These are phyloP conservation scores for Anorthoa munda DNA, from an alignment of 2,888 invertebrate genomes.

Conservation along the genomic window DNA sequence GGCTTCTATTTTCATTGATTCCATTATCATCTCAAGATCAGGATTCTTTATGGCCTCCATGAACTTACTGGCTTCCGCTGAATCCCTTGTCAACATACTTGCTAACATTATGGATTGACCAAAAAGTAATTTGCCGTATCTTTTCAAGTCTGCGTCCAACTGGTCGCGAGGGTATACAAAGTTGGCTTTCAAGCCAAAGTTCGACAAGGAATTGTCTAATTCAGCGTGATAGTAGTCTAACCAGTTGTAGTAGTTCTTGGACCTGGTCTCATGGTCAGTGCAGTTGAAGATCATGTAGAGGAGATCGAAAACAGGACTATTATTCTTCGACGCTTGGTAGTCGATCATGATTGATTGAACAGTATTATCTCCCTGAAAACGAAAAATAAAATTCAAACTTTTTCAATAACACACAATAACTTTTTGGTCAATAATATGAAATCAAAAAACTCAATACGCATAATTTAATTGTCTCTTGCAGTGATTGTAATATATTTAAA, in stretches of 20 bases:
- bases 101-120: slow-evolving; percentile 57
- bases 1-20: slow-evolving; percentile 24
- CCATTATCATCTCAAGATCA: neutral
- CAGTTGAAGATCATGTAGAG: slow-evolving; percentile 71
- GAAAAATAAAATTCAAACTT: neutral
- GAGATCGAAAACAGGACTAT: slow-evolving; percentile 70
- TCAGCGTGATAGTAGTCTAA: slow-evolving; percentile 69
- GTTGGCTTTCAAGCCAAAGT: slow-evolving; percentile 63
- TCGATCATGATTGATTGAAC: slow-evolving; percentile 72
- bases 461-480: no score
- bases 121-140: slow-evolving; percentile 63
- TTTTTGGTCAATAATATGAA: no score
- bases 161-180: slow-evolving; percentile 66
- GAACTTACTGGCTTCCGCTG: slow-evolving; percentile 58
- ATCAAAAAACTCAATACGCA: no score
- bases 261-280: slow-evolving; percentile 69
- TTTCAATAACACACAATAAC: no score
- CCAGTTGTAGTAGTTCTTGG: slow-evolving; percentile 69
- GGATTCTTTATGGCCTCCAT: slow-evolving; percentile 42
- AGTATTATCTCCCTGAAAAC: slow-evolving; percentile 67
- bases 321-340: slow-evolving; percentile 69
- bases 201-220: slow-evolving; percentile 63
- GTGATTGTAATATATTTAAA: no score
- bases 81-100: slow-evolving; percentile 55
- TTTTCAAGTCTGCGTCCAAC: slow-evolving; percentile 68